Evolutionary conservation across 2,888 invertebrate species (phyloP).

Genomic region (Amphipyra berbera): DNA sequence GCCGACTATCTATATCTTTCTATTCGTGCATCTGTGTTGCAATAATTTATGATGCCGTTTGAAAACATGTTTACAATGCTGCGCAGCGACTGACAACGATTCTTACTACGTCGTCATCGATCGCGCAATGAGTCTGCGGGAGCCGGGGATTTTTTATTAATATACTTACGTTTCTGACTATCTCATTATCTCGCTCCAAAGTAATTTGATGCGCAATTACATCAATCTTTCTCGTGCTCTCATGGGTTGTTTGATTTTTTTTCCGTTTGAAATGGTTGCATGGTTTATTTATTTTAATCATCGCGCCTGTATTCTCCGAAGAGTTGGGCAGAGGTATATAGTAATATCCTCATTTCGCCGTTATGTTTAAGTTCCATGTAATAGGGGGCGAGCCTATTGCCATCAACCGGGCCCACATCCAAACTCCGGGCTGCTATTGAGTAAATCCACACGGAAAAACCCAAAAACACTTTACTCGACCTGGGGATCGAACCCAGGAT

Average conservation of each 20-base stretch:
- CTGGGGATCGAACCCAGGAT: no score
- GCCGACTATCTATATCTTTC: neutral
- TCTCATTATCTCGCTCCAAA: slow-evolving; percentile 9
- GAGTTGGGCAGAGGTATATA: no score
- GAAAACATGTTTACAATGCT: slow-evolving; percentile 46
- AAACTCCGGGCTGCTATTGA: no score
- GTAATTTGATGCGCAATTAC: slow-evolving; percentile 19
- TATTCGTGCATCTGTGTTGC: slow-evolving; percentile 28
- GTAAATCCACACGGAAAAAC: no score
- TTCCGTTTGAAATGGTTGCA: neutral
- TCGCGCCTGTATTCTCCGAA: no score
- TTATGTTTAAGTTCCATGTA: no score
- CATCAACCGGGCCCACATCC: no score
- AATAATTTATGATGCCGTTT: slow-evolving; percentile 31
- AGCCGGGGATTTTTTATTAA: slow-evolving; percentile 1
- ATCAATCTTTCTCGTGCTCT: neutral
- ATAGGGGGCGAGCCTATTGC: no score
- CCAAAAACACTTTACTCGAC: no score
- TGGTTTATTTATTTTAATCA: no score
- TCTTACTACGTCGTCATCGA: slow-evolving; percentile 3
- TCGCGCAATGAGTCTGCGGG: neutral
- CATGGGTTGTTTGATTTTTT: slow-evolving; percentile 4
- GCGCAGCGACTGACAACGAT: neutral
- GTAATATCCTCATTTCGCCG: no score
- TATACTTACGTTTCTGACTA: slow-evolving; percentile 1